phyloP scores from a whole-genome alignment of 2,888 invertebrate species.

The Agonopterix subpropinquella region DNA sequence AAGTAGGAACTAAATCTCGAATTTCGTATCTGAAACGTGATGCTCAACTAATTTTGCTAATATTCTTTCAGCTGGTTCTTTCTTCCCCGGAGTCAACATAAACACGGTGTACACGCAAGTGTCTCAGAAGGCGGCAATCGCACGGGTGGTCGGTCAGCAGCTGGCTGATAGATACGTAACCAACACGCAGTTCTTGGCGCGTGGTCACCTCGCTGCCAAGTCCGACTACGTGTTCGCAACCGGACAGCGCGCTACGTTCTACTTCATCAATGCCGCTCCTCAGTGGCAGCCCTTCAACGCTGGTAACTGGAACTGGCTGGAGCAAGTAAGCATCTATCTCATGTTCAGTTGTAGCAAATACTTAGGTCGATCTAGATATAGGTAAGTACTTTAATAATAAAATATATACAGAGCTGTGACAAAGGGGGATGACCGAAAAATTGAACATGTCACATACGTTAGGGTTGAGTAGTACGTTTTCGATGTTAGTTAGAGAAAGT shows the following conservation, averaged over 20 bases:
- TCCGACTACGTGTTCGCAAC: constrained; percentile 77
- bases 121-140: constrained; percentile 41
- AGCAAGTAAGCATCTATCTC: constrained; percentile 33
- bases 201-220: constrained; percentile 79
- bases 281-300: constrained; percentile 80
- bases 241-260: constrained; percentile 76
- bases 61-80: constrained; percentile 49
- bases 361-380: no score
- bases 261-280: constrained; percentile 79
- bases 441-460: no score
- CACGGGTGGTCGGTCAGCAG: constrained; percentile 37
- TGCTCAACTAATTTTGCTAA: neutral
- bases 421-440: no score
- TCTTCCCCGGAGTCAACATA: constrained; percentile 61
- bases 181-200: constrained; percentile 57
- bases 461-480: no score
- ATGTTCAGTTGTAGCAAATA: neutral
- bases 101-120: constrained; percentile 57
- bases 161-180: constrained; percentile 66
- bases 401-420: no score
- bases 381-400: no score
- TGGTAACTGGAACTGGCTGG: constrained; percentile 76
- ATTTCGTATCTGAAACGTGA: no score
- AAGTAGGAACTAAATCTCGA: no score
- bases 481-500: no score